These are phyloP conservation scores for Acanthis flammea DNA, from an alignment of 2,797 vertebrate genomes.

Conservation along the genomic window DNA sequence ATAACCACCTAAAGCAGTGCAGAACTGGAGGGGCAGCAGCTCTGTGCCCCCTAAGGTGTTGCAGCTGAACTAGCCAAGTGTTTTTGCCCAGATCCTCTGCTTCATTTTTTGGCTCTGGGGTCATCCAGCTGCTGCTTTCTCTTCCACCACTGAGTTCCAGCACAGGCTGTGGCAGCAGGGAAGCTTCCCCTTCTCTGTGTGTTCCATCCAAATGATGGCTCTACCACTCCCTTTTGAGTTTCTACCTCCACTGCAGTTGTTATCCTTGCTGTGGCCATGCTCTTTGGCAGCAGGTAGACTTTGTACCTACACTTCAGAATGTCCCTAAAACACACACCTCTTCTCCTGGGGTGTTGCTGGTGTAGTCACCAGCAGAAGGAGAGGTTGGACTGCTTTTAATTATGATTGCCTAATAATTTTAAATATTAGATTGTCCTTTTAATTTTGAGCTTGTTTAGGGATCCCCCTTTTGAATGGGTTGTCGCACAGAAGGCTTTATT, in stretches of 20 bases:
- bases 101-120: background rate
- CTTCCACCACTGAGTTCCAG: background rate
- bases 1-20: background rate
- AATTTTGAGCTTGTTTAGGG: rapidly evolving
- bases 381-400: background rate
- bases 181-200: rapidly evolving
- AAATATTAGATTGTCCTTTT: background rate
- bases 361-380: rapidly evolving
- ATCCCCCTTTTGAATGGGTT: background rate
- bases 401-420: background rate
- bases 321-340: rapidly evolving
- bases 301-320: background rate
- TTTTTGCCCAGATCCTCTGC: background rate
- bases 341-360: rapidly evolving
- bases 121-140: background rate
- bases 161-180: rapidly evolving
- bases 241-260: background rate
- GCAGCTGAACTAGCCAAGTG: background rate
- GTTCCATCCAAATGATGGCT: background rate
- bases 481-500: background rate
- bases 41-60: background rate
- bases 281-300: background rate
- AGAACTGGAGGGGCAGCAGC: background rate
- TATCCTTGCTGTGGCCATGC: background rate
- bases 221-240: background rate